Conservation (phyloP, 2,888 invertebrate genomes). For the Chrysodeixis includens region DNA sequence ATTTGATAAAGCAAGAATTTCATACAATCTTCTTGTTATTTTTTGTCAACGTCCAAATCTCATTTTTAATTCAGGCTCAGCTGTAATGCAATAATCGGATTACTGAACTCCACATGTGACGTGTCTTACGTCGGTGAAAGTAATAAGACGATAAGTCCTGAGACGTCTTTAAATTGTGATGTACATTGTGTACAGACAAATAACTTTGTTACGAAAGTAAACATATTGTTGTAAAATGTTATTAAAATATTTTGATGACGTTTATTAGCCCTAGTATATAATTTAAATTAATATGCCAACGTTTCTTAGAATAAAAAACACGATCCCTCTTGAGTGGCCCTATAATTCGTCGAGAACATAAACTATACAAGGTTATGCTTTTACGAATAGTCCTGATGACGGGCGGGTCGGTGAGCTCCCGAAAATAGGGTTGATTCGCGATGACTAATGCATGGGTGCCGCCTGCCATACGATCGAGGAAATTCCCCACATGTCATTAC, state of each 20-base stretch:
- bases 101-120: conserved; percentile 28
- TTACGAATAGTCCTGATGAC: background rate
- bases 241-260: too few species aligned
- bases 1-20: conserved; percentile 52
- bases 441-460: conserved; percentile 8
- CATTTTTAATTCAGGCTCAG: conserved; percentile 42
- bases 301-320: too few species aligned
- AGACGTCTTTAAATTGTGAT: background rate
- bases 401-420: background rate
- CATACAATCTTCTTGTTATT: conserved; percentile 30
- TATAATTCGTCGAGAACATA: background rate
- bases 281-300: too few species aligned
- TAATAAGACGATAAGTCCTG: conserved; percentile 15
- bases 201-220: background rate
- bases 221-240: background rate
- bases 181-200: background rate
- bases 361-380: background rate
- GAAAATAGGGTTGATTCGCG: conserved; percentile 3
- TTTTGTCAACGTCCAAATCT: conserved; percentile 23
- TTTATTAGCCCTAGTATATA: too few species aligned
- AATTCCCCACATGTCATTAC: background rate
- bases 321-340: background rate
- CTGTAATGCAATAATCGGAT: conserved; percentile 38
- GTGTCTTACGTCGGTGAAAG: background rate
- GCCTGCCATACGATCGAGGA: background rate